Evolutionary conservation across 2,888 invertebrate genomes (phyloP), one percentile per base, ranked within the genome.

Genomic region (Ptychoptera contaminata): DNA sequence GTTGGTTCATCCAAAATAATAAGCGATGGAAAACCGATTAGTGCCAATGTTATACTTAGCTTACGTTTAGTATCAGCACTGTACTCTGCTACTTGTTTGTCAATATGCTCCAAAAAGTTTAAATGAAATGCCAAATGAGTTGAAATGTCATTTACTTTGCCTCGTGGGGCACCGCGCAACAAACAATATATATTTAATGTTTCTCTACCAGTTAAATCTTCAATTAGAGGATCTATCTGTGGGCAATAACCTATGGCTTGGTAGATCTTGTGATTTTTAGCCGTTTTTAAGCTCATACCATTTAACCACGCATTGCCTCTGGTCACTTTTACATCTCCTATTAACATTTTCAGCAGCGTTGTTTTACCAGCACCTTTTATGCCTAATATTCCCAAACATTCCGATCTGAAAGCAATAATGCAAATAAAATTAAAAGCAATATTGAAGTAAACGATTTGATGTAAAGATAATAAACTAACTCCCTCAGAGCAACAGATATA

Each of bases 21-120:
- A 1, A 83, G 71, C 1, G 76, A 69, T 2, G 82, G 79, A 49
- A 73, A 70, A 0, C 82, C 82, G 46, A 83, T 64, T 50, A 83
- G 66, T 1, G 83, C 74, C 29, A 83, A 67, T 1, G 82, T 81
- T 8, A 82, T 76, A 53, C 79, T 80, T 43, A 83, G 58, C 60
- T 83, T 82, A 16, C 83, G 70, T 55, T 78, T 80, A 56, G 80
- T 82, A 11, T 82, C 82, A 11, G 82, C 82, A 46, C 82, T 82
- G 52, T 77, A 79, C 40, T 70, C 67, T 10, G 63, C 57, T 9
- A 74, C 72, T 55, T 63, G 64, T 56, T 80, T 80, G 52, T 79
- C 73, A 2, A 77, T 58, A 58, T 79, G 75, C 48, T 72, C 69
- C 15, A 62, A 58, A 54, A 79, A 77, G n/a, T 77, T 73, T 38